Conservation (phyloP, 1,140 invertebrate genomes). For the Amyelois transitella region DNA sequence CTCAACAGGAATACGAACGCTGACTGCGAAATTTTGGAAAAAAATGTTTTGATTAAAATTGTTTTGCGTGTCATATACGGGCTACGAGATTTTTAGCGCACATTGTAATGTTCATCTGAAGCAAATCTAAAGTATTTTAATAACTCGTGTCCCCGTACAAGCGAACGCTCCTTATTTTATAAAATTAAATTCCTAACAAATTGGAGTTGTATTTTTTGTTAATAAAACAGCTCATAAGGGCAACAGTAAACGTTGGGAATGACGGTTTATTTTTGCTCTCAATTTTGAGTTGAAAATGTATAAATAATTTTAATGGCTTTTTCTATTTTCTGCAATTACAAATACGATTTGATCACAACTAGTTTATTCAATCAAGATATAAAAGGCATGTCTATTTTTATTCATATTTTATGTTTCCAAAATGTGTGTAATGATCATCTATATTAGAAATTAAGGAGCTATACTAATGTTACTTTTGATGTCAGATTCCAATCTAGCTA, state of each 20-base stretch:
- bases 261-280: too few relatives aligned
- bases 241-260: background rate
- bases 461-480: too few relatives aligned
- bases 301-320: too few relatives aligned
- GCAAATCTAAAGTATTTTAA: slow-evolving; percentile 26
- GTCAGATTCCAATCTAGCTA: too few relatives aligned
- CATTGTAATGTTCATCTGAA: background rate
- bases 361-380: too few relatives aligned
- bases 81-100: background rate
- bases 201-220: background rate
- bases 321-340: too few relatives aligned
- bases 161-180: background rate
- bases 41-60: slow-evolving; percentile 18
- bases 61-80: slow-evolving; percentile 10
- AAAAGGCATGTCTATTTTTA: too few relatives aligned
- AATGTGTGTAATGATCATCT: too few relatives aligned
- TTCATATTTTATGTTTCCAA: too few relatives aligned
- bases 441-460: too few relatives aligned
- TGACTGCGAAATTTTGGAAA: background rate
- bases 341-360: too few relatives aligned
- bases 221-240: background rate
- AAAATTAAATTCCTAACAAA: background rate
- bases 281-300: too few relatives aligned
- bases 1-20: background rate
- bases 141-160: slow-evolving; percentile 14